phyloP scores from a whole-genome alignment of 2,888 invertebrate genomes.

The Onthophagus sagittarius region DNA sequence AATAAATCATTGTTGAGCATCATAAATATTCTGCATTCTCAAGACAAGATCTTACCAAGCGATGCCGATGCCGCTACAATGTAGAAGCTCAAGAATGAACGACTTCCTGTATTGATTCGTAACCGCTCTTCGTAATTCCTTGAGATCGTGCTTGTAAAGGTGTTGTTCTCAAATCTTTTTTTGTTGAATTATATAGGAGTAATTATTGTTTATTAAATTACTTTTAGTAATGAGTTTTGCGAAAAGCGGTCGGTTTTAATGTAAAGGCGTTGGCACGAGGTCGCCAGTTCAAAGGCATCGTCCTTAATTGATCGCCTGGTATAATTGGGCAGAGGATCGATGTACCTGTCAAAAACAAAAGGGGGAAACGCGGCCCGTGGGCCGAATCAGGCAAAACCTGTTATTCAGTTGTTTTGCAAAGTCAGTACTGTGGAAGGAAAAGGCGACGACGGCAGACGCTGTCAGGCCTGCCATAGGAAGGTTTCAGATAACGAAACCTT shows the following conservation, averaged over 20 bases:
- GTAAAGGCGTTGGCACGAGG: not conserved
- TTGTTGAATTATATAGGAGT: no score
- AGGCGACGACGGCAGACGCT: not conserved
- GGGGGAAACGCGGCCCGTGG: constrained; percentile 1
- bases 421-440: not conserved
- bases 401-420: constrained; percentile 22
- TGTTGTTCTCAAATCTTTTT: no score
- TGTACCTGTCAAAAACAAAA: constrained; percentile 5
- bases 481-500: constrained; percentile 29
- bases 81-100: not conserved
- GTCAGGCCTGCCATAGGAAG: not conserved
- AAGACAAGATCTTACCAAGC: not conserved
- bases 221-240: not conserved
- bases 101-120: not conserved
- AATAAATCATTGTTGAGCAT: not conserved
- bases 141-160: not conserved
- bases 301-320: not conserved
- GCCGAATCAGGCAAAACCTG: constrained; percentile 19
- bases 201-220: no score
- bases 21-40: not conserved
- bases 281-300: not conserved
- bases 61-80: not conserved
- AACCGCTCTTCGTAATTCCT: not conserved
- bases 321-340: constrained; percentile 3
- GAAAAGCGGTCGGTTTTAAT: not conserved